These are phyloP conservation scores for Sebastes taczanowskii DNA, from an alignment of 2,797 vertebrate genomes.

Conservation along the genomic window DNA sequence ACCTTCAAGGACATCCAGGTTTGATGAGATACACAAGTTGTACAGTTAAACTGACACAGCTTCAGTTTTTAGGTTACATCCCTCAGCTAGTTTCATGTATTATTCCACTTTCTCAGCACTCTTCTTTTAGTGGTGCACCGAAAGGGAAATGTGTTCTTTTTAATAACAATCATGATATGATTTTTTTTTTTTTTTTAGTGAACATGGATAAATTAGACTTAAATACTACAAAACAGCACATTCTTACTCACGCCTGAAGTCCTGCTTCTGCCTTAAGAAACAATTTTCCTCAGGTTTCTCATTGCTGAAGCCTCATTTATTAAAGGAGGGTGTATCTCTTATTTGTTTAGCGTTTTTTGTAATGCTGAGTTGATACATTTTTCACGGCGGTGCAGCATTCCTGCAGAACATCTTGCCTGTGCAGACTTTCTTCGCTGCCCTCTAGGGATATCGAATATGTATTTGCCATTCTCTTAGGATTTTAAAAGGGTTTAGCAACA, in stretches of 20 bases:
- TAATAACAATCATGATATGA: not conserved
- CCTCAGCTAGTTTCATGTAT: slow-evolving; percentile 11
- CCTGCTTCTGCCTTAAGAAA: slow-evolving; percentile 36
- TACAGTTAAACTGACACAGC: slow-evolving; percentile 2
- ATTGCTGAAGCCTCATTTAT: slow-evolving; percentile 63
- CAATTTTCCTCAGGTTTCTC: slow-evolving; percentile 39
- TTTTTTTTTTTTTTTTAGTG: not conserved
- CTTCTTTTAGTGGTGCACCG: not conserved
- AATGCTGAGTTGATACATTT: slow-evolving; percentile 73
- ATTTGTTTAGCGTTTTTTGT: slow-evolving; percentile 74
- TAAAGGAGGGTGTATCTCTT: slow-evolving; percentile 61
- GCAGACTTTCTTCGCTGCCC: slow-evolving; percentile 62
- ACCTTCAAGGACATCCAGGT: slow-evolving; percentile 66
- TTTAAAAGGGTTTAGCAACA: slow-evolving; percentile 76
- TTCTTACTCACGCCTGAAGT: slow-evolving; percentile 35
- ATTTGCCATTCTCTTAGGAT: slow-evolving; percentile 74
- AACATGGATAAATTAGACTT: slow-evolving; percentile 28
- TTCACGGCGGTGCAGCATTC: slow-evolving; percentile 41
- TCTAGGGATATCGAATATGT: slow-evolving; percentile 78
- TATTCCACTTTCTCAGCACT: slow-evolving; percentile 1
- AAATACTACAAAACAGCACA: slow-evolving; percentile 39
- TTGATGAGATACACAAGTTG: slow-evolving; percentile 31
- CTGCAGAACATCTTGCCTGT: slow-evolving; percentile 63
- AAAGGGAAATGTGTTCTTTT: slow-evolving; percentile 21
- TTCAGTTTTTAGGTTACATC: slow-evolving; percentile 9